Conservation (phyloP, 2,888 invertebrate species). For the Artemia sp. region DNA sequence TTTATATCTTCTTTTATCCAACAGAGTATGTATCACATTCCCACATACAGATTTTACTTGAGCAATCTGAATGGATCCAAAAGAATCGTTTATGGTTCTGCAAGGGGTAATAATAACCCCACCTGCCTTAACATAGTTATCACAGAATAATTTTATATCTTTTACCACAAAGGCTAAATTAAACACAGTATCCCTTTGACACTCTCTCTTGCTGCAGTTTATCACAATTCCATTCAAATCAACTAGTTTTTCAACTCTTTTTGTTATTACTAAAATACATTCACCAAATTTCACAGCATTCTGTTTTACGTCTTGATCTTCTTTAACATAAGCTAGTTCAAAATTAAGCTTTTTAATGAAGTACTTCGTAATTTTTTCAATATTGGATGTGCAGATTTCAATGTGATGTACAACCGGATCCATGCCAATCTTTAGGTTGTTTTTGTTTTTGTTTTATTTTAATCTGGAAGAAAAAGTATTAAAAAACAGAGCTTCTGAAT, state of each 20-base stretch:
- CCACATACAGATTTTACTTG: slow-evolving; percentile 33
- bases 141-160: slow-evolving; percentile 28
- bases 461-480: too few species aligned
- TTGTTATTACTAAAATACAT: slow-evolving; percentile 29
- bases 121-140: slow-evolving; percentile 25
- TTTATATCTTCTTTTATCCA: slow-evolving; percentile 32
- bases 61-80: slow-evolving; percentile 31
- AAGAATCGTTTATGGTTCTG: slow-evolving; percentile 27
- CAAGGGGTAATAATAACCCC: slow-evolving; percentile 29
- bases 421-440: background rate
- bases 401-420: slow-evolving; percentile 20
- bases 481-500: too few species aligned
- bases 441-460: too few species aligned
- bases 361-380: slow-evolving; percentile 10
- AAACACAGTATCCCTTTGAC: slow-evolving; percentile 31
- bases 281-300: slow-evolving; percentile 29
- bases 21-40: slow-evolving; percentile 34
- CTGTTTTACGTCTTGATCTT: slow-evolving; percentile 28
- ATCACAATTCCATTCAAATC: slow-evolving; percentile 27
- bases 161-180: slow-evolving; percentile 33
- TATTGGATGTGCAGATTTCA: slow-evolving; percentile 21
- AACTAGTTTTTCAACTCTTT: slow-evolving; percentile 20
- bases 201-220: slow-evolving; percentile 24
- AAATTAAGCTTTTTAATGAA: slow-evolving; percentile 22
- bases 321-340: slow-evolving; percentile 21